These are phyloP conservation scores for Balaenoptera acutorostrata DNA, from an alignment of 2,113 vertebrate genomes.

Conservation along the genomic window DNA sequence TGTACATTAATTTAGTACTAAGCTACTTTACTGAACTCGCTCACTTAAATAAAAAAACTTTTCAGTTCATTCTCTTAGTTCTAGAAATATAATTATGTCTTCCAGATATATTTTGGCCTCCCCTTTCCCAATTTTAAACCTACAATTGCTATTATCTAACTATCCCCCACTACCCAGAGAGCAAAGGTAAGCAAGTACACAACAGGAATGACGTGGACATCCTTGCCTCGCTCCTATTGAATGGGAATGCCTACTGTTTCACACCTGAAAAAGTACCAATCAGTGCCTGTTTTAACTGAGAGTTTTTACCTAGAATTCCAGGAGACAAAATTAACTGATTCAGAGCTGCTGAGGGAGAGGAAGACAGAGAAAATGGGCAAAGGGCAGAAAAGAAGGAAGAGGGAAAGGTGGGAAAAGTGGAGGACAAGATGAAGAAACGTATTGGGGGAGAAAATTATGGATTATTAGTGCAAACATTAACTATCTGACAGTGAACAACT, in stretches of 20 bases:
- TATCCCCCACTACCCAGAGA: background rate
- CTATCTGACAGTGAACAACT: background rate
- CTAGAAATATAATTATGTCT: background rate
- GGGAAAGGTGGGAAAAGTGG: background rate
- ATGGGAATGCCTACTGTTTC: rapidly evolving
- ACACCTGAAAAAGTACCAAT: background rate
- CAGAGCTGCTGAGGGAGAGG: background rate
- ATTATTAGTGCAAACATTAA: background rate
- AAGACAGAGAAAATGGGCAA: background rate
- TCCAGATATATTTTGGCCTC: background rate
- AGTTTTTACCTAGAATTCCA: background rate
- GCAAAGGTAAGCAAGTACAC: background rate
- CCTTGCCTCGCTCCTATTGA: background rate
- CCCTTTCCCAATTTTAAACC: background rate
- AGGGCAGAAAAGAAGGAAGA: background rate
- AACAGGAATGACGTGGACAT: rapidly evolving
- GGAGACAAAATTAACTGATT: background rate
- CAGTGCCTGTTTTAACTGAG: background rate
- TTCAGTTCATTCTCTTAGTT: background rate
- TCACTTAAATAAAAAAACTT: background rate
- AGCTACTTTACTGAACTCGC: background rate
- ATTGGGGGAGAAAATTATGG: background rate
- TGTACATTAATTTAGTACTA: background rate
- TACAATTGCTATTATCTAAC: background rate
- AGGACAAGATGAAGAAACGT: background rate